Evolutionary conservation across 2,113 vertebrate genomes (phyloP).

Genomic region (Nothoprocta pentlandii): DNA sequence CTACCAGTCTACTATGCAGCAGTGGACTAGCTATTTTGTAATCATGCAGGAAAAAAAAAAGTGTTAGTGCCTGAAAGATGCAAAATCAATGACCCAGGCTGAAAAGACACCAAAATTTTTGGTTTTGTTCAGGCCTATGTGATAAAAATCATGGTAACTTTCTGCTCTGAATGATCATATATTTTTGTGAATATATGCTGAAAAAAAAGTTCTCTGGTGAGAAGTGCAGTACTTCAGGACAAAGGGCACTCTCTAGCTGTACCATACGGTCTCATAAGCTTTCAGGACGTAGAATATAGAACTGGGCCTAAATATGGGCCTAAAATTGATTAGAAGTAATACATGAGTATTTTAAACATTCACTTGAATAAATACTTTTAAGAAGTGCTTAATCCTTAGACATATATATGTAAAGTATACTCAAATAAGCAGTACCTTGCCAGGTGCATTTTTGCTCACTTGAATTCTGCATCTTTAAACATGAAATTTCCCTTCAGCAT

Average conservation of each 20-base stretch:
- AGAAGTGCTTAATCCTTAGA: neutral
- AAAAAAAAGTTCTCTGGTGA: neutral
- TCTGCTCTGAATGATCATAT: neutral
- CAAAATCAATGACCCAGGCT: neutral
- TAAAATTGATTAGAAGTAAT: neutral
- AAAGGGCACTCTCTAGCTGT: neutral
- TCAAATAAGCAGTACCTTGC: neutral
- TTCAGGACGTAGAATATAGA: neutral
- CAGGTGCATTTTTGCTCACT: neutral
- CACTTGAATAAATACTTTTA: neutral
- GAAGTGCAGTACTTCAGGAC: neutral
- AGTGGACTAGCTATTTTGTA: neutral
- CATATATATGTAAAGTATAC: neutral
- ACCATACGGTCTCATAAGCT: neutral
- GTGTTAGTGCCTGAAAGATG: neutral
- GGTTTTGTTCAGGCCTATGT: neutral
- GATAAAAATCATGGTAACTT: neutral
- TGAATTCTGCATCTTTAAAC: neutral
- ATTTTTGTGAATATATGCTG: neutral
- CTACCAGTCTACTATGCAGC: neutral
- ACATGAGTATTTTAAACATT: neutral
- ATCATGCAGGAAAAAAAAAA: neutral
- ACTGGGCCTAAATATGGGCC: neutral
- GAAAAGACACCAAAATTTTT: neutral
- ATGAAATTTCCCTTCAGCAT: neutral